These are phyloP conservation scores for Zalophus californianus DNA, from an alignment of 2,797 vertebrate genomes.

Conservation along the genomic window DNA sequence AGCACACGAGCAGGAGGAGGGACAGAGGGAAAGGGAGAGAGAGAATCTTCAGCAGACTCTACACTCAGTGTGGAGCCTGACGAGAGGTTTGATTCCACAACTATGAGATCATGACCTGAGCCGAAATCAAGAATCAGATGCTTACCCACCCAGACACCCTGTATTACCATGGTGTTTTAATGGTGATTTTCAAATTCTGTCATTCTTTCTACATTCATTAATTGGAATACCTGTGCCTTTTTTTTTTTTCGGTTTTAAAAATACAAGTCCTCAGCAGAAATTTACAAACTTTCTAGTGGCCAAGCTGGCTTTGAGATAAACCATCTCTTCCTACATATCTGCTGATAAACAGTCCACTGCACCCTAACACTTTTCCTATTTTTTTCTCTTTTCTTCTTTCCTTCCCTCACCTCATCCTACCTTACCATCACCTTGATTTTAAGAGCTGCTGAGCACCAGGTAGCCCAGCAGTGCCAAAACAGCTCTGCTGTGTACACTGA, in stretches of 20 bases:
- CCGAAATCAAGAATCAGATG: neutral
- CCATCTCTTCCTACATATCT: neutral
- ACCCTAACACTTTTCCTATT: neutral
- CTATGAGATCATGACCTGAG: neutral
- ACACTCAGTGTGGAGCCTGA: neutral
- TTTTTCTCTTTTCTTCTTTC: neutral
- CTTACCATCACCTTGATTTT: neutral
- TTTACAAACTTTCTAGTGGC: neutral
- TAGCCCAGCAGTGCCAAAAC: neutral
- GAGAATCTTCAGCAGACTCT: neutral
- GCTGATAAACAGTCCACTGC: neutral
- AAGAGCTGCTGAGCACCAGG: neutral
- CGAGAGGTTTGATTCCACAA: neutral
- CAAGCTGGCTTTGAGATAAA: neutral
- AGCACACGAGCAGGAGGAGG: neutral
- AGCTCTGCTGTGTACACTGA: rapidly evolving
- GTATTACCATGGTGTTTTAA: neutral
- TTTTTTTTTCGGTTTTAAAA: neutral
- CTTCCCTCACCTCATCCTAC: neutral
- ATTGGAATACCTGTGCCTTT: neutral
- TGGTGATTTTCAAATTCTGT: neutral
- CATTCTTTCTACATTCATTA: neutral
- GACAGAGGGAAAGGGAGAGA: neutral
- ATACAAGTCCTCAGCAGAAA: neutral
- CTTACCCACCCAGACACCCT: neutral